A percentile compares a stretch with the other conserved stretches of the same genome.
phyloP scores from a whole-genome alignment of 2,888 invertebrate species.

The Horisme vitalbata region DNA sequence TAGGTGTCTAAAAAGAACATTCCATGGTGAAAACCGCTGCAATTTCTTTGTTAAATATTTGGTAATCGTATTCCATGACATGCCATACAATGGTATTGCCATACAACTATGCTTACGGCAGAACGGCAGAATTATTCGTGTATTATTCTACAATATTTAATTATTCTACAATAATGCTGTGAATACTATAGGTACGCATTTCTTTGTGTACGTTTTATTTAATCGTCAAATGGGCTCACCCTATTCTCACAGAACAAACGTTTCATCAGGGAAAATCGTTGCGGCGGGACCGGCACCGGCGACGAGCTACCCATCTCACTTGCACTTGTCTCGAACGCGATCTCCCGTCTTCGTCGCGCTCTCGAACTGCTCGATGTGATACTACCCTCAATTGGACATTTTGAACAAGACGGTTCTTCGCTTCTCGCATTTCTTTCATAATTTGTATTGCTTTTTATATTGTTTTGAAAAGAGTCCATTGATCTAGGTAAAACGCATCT shows the following conservation, averaged over 20 bases:
- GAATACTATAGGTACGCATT: no score
- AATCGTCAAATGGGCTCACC: slow-evolving; percentile 33
- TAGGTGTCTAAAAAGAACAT: no score
- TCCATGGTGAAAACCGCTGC: no score
- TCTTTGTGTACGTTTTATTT: no score
- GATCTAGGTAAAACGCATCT: slow-evolving; percentile 4
- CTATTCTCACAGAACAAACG: slow-evolving; percentile 27
- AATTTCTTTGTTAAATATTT: no score
- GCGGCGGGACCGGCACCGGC: slow-evolving; percentile 50
- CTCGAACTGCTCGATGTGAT: slow-evolving; percentile 24
- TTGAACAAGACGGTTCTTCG: slow-evolving; percentile 39
- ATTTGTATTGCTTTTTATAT: background rate
- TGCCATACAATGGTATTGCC: no score
- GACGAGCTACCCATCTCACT: slow-evolving; percentile 50
- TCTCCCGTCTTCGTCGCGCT: slow-evolving; percentile 25
- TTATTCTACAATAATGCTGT: no score
- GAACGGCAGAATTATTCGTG: no score
- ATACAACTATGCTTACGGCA: no score
- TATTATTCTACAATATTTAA: no score
- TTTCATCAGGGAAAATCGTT: slow-evolving; percentile 44
- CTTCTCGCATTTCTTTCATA: slow-evolving; percentile 9
- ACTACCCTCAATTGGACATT: slow-evolving; percentile 33
- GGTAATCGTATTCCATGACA: no score
- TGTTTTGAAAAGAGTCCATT: background rate
- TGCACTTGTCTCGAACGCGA: slow-evolving; percentile 30